Evolutionary conservation across 1,140 invertebrate genomes (phyloP), one percentile per base, ranked within the genome.

Genomic region (Vanessa atalanta): DNA sequence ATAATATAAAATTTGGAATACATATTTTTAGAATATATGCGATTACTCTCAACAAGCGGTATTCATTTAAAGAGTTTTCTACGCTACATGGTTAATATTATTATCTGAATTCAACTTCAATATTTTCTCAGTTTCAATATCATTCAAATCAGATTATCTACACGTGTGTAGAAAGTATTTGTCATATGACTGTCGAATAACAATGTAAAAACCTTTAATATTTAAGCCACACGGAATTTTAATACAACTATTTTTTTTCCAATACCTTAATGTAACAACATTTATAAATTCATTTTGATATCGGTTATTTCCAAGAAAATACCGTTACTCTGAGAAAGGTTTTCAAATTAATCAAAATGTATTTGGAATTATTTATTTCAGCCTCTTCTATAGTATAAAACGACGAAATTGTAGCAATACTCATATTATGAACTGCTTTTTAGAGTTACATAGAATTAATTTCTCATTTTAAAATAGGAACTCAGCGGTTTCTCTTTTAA

Each of bases 41-140:
- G 9, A 68, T 37, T 51, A 37, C 65, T 15, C 14, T 66, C 48
- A 31, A 14, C 26, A 57, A 57, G 26, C 11, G 13, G 23, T 68
- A 68, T 68, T 68, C 13, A 61, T 61, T 37, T 61, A 26, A 47
- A 2, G 31, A 55, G 47, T 57, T 16, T 31, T 16, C 31, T 9
- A 13, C 51, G 50, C 47, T 57, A 15, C 26, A 57, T 47, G 43
- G 26, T n/a, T 20, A 31, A 57, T 43, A 57, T 60, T 68, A 68
- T 68, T 43, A 6, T 8, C 53, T 11, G 53, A 12, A 9, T 43
- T 57, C 3, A 16, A 68, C 3, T 68, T 43, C 12, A 0, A 20
- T 57, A 55, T 55, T 20, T 55, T 68, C 26, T 6, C 50, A 37
- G 53, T 68, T 61, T 61, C 57, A 37, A 37, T 61, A 31, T 61